Conservation (phyloP, 2,888 invertebrate genomes). For the Phengaris arion region DNA sequence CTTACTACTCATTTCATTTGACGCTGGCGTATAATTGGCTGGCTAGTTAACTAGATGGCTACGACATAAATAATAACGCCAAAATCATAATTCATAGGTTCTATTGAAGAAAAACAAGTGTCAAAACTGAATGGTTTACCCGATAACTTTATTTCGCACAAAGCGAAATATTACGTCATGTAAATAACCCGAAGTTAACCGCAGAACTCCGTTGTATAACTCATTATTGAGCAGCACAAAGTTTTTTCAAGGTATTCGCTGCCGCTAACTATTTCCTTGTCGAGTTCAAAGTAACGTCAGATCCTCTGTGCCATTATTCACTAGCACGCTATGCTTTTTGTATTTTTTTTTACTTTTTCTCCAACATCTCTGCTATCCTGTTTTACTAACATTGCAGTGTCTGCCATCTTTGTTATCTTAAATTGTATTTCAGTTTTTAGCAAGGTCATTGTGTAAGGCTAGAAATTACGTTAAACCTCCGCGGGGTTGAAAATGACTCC, state of each 20-base stretch:
- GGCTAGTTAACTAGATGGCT: no score
- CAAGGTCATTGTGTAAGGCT: neutral
- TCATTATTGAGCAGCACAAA: neutral
- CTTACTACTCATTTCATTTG: no score
- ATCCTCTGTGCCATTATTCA: constrained; percentile 1
- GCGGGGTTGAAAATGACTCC: neutral
- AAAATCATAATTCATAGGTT: no score
- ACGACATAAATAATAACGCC: no score
- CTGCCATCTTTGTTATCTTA: constrained; percentile 4
- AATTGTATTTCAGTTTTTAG: neutral
- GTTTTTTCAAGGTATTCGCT: constrained; percentile 17
- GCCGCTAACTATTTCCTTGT: constrained; percentile 19
- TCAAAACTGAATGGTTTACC: neutral
- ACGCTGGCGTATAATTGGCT: no score
- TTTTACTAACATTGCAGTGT: neutral
- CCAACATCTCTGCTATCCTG: neutral
- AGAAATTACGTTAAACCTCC: neutral
- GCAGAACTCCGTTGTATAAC: neutral
- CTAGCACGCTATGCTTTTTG: constrained; percentile 14
- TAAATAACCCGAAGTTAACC: neutral
- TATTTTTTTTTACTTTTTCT: neutral
- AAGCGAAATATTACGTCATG: constrained; percentile 2
- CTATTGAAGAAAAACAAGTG: neutral
- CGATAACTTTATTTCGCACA: neutral
- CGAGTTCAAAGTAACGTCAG: constrained; percentile 15